Percentiles rank a stretch among this genome's conserved stretches.
Evolutionary conservation across 1,140 invertebrate species (phyloP).

Genomic region (Drosophila neocordata): DNA sequence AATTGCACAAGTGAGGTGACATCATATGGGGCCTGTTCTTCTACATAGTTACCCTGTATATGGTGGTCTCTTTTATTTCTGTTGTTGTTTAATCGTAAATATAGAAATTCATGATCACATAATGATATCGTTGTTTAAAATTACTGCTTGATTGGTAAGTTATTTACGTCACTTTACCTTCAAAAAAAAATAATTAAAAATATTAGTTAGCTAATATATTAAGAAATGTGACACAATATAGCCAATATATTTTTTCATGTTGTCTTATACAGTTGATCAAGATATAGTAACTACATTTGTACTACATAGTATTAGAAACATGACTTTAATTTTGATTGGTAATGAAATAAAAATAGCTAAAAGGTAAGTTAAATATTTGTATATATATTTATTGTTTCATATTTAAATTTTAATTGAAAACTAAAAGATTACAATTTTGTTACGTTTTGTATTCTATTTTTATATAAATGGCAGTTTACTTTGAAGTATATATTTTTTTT

Average conservation of each 20-base stretch:
- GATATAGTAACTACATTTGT: too few relatives aligned
- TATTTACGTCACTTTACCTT: not conserved
- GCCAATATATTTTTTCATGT: not conserved
- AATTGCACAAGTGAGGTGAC: conserved; percentile 20
- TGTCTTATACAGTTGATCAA: too few relatives aligned
- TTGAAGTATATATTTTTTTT: too few relatives aligned
- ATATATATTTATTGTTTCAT: too few relatives aligned
- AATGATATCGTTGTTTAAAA: not conserved
- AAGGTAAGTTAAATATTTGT: too few relatives aligned
- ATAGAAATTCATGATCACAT: not conserved
- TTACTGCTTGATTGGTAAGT: too few relatives aligned
- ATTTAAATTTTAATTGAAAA: too few relatives aligned
- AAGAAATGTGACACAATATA: not conserved
- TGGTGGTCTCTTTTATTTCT: too few relatives aligned
- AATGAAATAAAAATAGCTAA: too few relatives aligned
- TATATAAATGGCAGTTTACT: too few relatives aligned
- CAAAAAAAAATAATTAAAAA: not conserved
- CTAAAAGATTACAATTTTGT: too few relatives aligned
- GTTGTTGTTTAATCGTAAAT: not conserved
- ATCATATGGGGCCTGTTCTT: conserved; percentile 24
- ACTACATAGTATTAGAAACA: not conserved
- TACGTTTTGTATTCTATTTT: too few relatives aligned
- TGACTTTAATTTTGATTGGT: not conserved
- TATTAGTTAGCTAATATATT: not conserved
- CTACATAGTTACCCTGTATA: conserved; percentile 7